Evolutionary conservation across 1,140 invertebrate species (phyloP).

Genomic region (Pseudomyrmex pallidus): DNA sequence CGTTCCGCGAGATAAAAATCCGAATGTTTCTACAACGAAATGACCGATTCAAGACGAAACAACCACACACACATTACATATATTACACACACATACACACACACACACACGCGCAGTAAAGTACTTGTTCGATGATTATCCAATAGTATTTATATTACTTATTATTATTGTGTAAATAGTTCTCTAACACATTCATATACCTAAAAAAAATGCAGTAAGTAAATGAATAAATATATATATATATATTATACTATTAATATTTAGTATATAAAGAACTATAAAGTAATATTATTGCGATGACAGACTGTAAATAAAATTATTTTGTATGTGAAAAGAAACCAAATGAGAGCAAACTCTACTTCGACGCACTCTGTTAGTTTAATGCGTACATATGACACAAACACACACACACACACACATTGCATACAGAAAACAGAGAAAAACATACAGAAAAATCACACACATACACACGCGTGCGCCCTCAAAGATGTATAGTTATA

Average conservation of each 20-base stretch:
- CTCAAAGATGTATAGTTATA: conserved; percentile 39
- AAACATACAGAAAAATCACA: neutral
- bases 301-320: conserved; percentile 84
- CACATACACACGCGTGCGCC: conserved; percentile 16
- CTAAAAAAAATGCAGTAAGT: conserved; percentile 71
- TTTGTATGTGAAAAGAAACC: conserved; percentile 85
- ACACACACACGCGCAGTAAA: conserved; percentile 16
- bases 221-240: conserved; percentile 54
- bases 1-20: conserved; percentile 38
- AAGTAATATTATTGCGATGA: conserved; percentile 76
- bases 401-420: conserved; percentile 23
- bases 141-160: conserved; percentile 75
- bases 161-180: conserved; percentile 78
- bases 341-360: conserved; percentile 77
- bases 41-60: conserved; percentile 23
- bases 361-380: conserved; percentile 57
- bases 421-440: neutral
- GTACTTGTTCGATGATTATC: conserved; percentile 58
- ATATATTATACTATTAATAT: conserved; percentile 72
- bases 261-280: conserved; percentile 74
- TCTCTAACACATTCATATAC: conserved; percentile 34
- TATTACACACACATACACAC: neutral
- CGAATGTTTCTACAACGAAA: conserved; percentile 65
- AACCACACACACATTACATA: neutral
- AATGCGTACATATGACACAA: conserved; percentile 24